These are phyloP conservation scores for Solenodon paradoxus DNA, from an alignment of 2,113 vertebrate genomes.

Conservation along the genomic window DNA sequence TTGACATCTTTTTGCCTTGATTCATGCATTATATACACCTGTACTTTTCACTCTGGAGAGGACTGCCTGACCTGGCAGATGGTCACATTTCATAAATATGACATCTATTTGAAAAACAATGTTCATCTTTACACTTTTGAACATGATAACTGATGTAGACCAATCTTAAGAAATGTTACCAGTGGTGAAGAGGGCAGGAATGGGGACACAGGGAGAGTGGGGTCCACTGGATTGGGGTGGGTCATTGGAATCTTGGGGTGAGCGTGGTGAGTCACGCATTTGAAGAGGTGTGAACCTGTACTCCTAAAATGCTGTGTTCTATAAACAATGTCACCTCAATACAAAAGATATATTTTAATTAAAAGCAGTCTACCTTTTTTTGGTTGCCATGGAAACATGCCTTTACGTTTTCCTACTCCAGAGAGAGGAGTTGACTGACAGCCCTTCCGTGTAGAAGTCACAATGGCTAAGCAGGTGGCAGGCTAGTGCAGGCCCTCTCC, in stretches of 20 bases:
- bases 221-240: too few relatives aligned
- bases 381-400: background rate
- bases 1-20: background rate
- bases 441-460: too few relatives aligned
- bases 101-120: background rate
- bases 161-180: background rate
- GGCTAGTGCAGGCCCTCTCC: background rate
- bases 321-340: too few relatives aligned
- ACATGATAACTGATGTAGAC: too few relatives aligned
- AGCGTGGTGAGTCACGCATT: too few relatives aligned
- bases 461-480: too few relatives aligned
- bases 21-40: background rate
- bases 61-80: background rate
- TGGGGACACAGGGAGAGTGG: too few relatives aligned
- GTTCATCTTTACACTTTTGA: background rate
- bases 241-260: too few relatives aligned
- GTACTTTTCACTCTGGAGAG: background rate
- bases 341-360: too few relatives aligned
- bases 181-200: too few relatives aligned
- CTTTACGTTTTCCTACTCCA: background rate
- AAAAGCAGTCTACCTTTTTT: background rate
- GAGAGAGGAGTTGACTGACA: background rate
- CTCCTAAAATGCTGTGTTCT: too few relatives aligned
- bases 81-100: background rate
- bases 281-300: too few relatives aligned